A percentile compares a stretch with the other conserved stretches of the same genome.
Evolutionary conservation across 2,797 vertebrate species (phyloP).

Genomic region (Agapornis canus): DNA sequence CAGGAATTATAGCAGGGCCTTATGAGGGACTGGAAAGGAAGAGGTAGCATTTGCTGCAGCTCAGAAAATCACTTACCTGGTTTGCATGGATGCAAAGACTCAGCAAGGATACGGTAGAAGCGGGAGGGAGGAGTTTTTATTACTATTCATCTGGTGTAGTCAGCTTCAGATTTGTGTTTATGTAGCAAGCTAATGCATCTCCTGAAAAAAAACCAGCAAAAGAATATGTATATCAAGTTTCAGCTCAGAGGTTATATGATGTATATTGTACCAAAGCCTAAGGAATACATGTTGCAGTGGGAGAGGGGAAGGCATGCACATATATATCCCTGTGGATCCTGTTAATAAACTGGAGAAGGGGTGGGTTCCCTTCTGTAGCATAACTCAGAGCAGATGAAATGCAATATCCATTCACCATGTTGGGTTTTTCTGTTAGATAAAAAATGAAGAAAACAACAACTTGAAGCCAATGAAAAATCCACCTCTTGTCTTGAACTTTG

Average conservation of each 20-base stretch:
- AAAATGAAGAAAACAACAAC: neutral
- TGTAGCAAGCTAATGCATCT: accelerated
- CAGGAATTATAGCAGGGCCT: neutral
- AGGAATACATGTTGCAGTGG: neutral
- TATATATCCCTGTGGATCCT: neutral
- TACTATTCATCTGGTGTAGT: neutral
- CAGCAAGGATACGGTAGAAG: neutral
- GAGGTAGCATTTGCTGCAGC: neutral
- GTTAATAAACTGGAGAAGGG: neutral
- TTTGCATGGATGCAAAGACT: neutral
- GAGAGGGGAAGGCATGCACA: neutral
- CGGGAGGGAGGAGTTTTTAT: neutral
- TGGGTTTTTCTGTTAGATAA: neutral
- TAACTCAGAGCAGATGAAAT: neutral
- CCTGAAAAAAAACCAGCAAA: neutral
- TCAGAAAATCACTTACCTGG: neutral
- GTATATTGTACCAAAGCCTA: neutral
- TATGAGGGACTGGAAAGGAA: neutral
- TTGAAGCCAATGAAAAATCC: neutral
- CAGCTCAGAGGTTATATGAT: neutral
- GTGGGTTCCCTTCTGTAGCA: neutral
- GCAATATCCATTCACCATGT: neutral
- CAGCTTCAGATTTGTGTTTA: neutral
- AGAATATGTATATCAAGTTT: accelerated
- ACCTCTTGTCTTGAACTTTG: neutral